Conservation (phyloP, 1,140 invertebrate genomes). For the Ylistrum balloti region DNA sequence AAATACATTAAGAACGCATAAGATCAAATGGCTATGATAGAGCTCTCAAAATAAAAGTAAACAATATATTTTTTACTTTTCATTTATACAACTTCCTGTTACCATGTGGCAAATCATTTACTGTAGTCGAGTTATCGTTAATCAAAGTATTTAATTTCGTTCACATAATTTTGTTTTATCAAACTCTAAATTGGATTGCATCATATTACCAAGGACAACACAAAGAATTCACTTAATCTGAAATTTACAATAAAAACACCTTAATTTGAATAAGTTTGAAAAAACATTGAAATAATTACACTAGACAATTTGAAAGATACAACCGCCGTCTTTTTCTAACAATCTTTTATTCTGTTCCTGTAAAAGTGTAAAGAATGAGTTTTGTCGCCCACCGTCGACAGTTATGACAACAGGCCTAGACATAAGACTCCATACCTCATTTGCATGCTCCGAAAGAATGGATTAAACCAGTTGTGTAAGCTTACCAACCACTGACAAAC, state of each 20-base stretch:
- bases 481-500: background rate
- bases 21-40: too few species aligned
- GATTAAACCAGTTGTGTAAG: background rate
- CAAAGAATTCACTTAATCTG: background rate
- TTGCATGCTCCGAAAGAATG: background rate
- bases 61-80: too few species aligned
- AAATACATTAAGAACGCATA: too few species aligned
- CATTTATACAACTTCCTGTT: background rate
- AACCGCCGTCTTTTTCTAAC: background rate
- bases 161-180: background rate
- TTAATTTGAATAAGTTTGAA: background rate
- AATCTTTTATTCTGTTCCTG: background rate
- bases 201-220: background rate
- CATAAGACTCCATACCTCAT: background rate
- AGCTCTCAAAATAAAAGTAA: too few species aligned
- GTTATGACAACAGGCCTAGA: background rate
- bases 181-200: background rate
- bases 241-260: background rate
- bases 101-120: background rate
- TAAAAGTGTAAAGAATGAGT: background rate
- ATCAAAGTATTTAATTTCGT: background rate
- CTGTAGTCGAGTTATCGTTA: background rate
- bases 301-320: background rate
- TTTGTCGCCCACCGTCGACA: slow-evolving; percentile 1
- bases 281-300: slow-evolving; percentile 40